Evolutionary conservation across 2,888 invertebrate genomes (phyloP).

Genomic region (Orthonevra nobilis): DNA sequence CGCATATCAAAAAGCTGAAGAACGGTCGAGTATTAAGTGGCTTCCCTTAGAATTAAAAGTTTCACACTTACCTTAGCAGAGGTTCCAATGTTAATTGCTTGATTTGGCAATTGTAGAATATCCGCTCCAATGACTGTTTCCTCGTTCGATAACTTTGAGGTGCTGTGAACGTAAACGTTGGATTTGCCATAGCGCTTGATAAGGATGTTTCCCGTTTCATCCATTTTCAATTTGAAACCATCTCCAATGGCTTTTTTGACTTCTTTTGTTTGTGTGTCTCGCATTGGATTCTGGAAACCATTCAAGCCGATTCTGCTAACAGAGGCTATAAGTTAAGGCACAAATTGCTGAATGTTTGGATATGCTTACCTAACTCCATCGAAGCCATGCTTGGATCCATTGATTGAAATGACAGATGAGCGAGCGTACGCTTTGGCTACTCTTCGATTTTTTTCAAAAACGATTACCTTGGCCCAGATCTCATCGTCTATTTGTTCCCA

Average conservation of each 20-base stretch:
- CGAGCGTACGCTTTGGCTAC: slow-evolving; percentile 98
- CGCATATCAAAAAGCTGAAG: slow-evolving; percentile 86
- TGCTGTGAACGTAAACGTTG: slow-evolving; percentile 84
- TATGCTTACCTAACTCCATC: slow-evolving; percentile 92
- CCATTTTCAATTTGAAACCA: slow-evolving; percentile 87
- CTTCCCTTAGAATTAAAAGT: background rate
- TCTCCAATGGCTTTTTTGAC: slow-evolving; percentile 95
- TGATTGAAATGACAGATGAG: slow-evolving; percentile 96
- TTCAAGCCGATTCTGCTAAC: slow-evolving; percentile 93
- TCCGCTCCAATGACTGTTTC: slow-evolving; percentile 86
- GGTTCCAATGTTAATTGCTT: slow-evolving; percentile 84
- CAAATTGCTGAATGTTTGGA: too few relatives aligned
- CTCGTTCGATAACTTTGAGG: slow-evolving; percentile 80
- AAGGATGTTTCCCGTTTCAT: slow-evolving; percentile 86
- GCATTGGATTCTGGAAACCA: slow-evolving; percentile 96
- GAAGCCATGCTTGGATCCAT: slow-evolving; percentile 96
- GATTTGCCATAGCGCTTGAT: slow-evolving; percentile 86
- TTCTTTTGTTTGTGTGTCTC: slow-evolving; percentile 95
- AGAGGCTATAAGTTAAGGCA: background rate
- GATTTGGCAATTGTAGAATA: slow-evolving; percentile 84
- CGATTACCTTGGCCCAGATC: slow-evolving; percentile 99
- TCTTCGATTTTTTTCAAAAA: slow-evolving; percentile 95
- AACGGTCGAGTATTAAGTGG: background rate
- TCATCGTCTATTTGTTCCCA: slow-evolving; percentile 98
- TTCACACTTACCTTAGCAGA: slow-evolving; percentile 84